These are phyloP conservation scores for Orussus abietinus DNA, from an alignment of 1,140 invertebrate species.

Conservation along the genomic window DNA sequence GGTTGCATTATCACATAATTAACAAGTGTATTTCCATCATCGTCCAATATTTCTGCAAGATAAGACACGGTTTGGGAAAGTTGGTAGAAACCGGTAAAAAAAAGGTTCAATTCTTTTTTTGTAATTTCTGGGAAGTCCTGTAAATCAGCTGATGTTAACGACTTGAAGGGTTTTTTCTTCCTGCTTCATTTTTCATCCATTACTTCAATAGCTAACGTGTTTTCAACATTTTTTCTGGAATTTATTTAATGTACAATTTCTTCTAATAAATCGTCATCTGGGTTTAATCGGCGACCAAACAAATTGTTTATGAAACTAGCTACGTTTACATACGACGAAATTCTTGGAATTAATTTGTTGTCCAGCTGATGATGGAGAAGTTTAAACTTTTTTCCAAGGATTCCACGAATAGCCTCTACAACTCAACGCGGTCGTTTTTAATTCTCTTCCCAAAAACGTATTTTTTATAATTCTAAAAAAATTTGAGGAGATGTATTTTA, in stretches of 20 bases:
- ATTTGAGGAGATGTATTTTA: too few relatives aligned
- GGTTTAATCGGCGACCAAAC: conserved; percentile 19
- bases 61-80: conserved; percentile 19
- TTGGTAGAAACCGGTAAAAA: conserved; percentile 19
- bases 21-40: conserved; percentile 10
- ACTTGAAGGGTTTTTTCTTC: conserved; percentile 15
- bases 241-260: conserved; percentile 19
- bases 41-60: conserved; percentile 21
- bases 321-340: conserved; percentile 17
- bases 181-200: conserved; percentile 16
- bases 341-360: conserved; percentile 25
- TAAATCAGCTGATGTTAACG: conserved; percentile 12
- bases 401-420: conserved; percentile 39
- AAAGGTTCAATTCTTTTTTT: conserved; percentile 17
- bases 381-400: conserved; percentile 21
- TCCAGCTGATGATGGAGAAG: conserved; percentile 24
- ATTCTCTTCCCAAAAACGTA: too few relatives aligned
- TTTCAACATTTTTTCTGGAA: conserved; percentile 11
- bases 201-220: conserved; percentile 19
- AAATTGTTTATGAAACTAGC: conserved; percentile 20
- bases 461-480: too few relatives aligned
- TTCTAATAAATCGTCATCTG: conserved; percentile 14
- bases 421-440: too few relatives aligned
- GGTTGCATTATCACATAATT: conserved; percentile 13
- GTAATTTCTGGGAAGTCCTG: conserved; percentile 18